Evolutionary conservation across 2,888 invertebrate genomes (phyloP).

Genomic region (Willowsia nigromaculata): DNA sequence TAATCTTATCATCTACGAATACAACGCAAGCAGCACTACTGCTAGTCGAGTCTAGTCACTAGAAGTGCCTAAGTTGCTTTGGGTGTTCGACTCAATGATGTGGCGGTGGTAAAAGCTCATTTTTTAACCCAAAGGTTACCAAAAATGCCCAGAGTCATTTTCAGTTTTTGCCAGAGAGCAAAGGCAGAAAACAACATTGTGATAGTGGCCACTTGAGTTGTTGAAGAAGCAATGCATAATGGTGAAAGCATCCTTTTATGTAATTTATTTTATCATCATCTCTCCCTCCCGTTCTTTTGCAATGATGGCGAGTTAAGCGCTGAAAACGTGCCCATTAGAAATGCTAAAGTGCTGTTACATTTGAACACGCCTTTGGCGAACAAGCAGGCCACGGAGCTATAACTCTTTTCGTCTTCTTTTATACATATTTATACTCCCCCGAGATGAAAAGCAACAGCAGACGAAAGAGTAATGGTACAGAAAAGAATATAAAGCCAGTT

Average conservation of each 20-base stretch:
- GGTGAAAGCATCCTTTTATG: conserved; percentile 48
- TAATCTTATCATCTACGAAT: no score
- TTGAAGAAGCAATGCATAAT: conserved; percentile 6
- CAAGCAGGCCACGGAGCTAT: neutral
- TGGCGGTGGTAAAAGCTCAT: neutral
- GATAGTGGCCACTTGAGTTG: conserved; percentile 42
- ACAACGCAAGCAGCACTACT: no score
- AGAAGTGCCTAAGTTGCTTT: no score
- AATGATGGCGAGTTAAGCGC: neutral
- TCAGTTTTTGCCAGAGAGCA: neutral
- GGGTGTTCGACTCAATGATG: neutral
- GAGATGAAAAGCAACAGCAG: conserved; percentile 20
- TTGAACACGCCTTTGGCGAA: conserved; percentile 39
- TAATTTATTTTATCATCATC: conserved; percentile 54
- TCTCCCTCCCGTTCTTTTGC: neutral
- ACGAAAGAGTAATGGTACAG: neutral
- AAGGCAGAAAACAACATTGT: conserved; percentile 10
- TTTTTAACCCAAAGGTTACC: conserved; percentile 29
- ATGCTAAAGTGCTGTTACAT: conserved; percentile 33
- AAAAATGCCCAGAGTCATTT: conserved; percentile 38
- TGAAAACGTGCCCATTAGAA: conserved; percentile 38
- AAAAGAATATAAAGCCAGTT: neutral
- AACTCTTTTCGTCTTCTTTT: neutral
- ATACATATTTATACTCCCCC: conserved; percentile 7
- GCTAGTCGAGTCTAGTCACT: no score